These are phyloP conservation scores for Mamestra brassicae DNA, from an alignment of 2,888 invertebrate species.

Conservation along the genomic window DNA sequence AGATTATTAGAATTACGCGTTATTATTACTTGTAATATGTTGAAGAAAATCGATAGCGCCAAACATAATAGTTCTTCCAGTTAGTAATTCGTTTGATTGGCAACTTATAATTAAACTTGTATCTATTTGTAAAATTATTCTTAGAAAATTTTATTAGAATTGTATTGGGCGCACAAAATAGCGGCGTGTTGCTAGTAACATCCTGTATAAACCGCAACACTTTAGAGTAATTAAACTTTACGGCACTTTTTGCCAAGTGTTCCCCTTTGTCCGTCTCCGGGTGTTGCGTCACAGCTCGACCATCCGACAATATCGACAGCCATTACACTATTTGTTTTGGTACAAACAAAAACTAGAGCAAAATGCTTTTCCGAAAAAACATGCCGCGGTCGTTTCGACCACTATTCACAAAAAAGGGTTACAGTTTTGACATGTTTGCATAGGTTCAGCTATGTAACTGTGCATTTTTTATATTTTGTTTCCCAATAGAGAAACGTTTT, in stretches of 20 bases:
- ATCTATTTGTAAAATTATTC: background rate
- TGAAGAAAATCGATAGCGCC: too few relatives aligned
- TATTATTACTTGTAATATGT: too few relatives aligned
- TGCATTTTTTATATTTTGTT: constrained; percentile 47
- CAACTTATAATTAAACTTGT: background rate
- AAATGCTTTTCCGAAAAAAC: constrained; percentile 69
- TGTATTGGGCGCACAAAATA: constrained; percentile 14
- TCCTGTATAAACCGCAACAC: constrained; percentile 72
- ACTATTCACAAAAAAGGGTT: constrained; percentile 74
- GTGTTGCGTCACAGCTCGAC: constrained; percentile 72
- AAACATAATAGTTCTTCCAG: too few relatives aligned
- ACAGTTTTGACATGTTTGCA: constrained; percentile 71
- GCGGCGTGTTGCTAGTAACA: constrained; percentile 60
- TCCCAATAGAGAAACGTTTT: constrained; percentile 40
- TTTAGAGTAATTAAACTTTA: constrained; percentile 76
- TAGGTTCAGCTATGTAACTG: constrained; percentile 67
- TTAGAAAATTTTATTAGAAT: constrained; percentile 2
- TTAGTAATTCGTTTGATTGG: background rate
- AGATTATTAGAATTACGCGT: too few relatives aligned
- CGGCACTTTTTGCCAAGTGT: constrained; percentile 80
- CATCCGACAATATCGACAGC: constrained; percentile 68
- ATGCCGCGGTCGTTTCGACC: constrained; percentile 62
- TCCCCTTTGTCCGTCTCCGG: constrained; percentile 72
- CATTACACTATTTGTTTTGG: constrained; percentile 78
- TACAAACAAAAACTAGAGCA: constrained; percentile 82